Evolutionary conservation across 2,888 invertebrate genomes (phyloP).

Genomic region (Aspidapion aeneum): DNA sequence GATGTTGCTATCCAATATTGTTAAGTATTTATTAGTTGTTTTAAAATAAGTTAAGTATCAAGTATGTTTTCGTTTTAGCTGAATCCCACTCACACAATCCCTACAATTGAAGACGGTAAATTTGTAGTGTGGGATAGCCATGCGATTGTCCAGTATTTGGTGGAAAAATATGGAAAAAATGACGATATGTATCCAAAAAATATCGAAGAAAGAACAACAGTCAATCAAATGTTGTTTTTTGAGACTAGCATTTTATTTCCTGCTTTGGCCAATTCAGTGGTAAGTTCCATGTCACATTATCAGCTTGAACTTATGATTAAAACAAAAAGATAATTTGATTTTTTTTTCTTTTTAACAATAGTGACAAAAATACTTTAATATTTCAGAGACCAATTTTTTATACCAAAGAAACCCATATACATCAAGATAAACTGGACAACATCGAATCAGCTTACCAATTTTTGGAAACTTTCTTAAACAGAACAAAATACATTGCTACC

Average conservation of each 20-base stretch:
- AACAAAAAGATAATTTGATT: too few species aligned
- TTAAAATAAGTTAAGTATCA: too few species aligned
- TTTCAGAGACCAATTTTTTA: constrained; percentile 25
- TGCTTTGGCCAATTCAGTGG: constrained; percentile 29
- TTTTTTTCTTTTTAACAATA: too few species aligned
- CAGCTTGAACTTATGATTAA: too few species aligned
- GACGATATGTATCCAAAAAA: constrained; percentile 54
- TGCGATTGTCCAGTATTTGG: constrained; percentile 52
- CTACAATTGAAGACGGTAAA: constrained; percentile 55
- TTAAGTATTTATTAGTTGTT: too few species aligned
- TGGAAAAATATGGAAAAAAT: constrained; percentile 50
- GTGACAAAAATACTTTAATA: too few species aligned
- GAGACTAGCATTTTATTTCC: constrained; percentile 50
- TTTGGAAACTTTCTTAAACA: constrained; percentile 49
- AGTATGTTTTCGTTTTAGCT: constrained; percentile 53
- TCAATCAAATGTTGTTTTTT: constrained; percentile 52
- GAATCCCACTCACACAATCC: constrained; percentile 57
- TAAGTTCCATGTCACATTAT: constrained; percentile 16
- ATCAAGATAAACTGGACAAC: constrained; percentile 9
- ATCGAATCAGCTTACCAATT: constrained; percentile 41
- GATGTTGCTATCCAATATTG: too few species aligned
- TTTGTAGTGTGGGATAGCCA: constrained; percentile 51
- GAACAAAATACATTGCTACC: constrained; percentile 48
- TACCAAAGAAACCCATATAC: constrained; percentile 14
- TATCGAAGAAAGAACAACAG: constrained; percentile 46